Evolutionary conservation across 2,888 invertebrate genomes (phyloP).

Genomic region (Andrena bicolor): DNA sequence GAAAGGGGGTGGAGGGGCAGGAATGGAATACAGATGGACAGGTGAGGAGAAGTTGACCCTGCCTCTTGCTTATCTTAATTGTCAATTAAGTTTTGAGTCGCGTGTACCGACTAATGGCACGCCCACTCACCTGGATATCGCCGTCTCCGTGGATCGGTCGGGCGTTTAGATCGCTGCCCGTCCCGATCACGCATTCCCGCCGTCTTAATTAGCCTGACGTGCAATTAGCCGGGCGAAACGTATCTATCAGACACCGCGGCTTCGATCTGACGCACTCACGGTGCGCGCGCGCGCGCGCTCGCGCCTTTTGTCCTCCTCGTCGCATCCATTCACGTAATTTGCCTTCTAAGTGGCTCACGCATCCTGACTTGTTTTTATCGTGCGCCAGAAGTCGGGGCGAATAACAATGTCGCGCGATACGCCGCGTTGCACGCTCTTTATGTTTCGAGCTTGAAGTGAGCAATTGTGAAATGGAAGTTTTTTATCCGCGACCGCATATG

Average conservation of each 20-base stretch:
- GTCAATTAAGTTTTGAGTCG: constrained; percentile 64
- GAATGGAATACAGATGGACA: constrained; percentile 54
- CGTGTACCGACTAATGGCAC: constrained; percentile 52
- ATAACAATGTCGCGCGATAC: constrained; percentile 20
- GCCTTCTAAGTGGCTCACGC: constrained; percentile 7
- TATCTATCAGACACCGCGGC: constrained; percentile 21
- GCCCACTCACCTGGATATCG: constrained; percentile 41
- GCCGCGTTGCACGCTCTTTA: constrained; percentile 11
- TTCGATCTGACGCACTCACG: constrained; percentile 4
- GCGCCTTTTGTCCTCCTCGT: not conserved
- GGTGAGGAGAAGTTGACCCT: constrained; percentile 55
- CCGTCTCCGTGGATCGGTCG: constrained; percentile 10
- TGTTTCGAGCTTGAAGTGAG: constrained; percentile 28
- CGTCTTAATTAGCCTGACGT: constrained; percentile 65
- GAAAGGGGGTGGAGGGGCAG: no score
- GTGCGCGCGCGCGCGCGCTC: no score
- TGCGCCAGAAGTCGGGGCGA: not conserved
- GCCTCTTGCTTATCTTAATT: constrained; percentile 62
- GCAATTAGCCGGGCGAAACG: constrained; percentile 52
- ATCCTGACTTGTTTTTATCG: constrained; percentile 19
- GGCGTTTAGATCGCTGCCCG: constrained; percentile 39
- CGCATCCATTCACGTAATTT: constrained; percentile 9
- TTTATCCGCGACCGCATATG: constrained; percentile 34
- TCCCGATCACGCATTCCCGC: constrained; percentile 57
- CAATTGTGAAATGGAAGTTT: constrained; percentile 43